Conservation (phyloP, 1,140 invertebrate genomes). For the Drosophila chauvacae region DNA sequence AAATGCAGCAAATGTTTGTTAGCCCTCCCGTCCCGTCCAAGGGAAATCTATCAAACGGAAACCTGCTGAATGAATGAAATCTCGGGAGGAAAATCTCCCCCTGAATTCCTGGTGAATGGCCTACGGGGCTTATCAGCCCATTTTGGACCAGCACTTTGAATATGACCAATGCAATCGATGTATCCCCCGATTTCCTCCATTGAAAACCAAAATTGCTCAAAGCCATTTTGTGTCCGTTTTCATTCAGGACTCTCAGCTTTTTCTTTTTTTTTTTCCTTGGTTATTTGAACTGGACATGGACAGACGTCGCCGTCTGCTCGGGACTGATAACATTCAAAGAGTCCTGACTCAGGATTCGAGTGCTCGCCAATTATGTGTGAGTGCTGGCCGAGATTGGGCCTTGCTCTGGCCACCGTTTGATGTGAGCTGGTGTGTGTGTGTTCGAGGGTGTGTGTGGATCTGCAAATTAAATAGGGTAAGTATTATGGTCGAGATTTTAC, state of each 20-base stretch:
- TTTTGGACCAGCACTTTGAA: conserved; percentile 77
- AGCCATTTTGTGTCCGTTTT: conserved; percentile 38
- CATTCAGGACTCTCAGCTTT: conserved; percentile 12
- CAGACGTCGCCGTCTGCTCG: conserved; percentile 55
- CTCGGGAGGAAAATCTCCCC: conserved; percentile 54
- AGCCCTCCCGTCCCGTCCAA: not conserved
- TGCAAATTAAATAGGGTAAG: conserved; percentile 51
- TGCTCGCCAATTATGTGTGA: conserved; percentile 71
- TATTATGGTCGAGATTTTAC: conserved; percentile 28
- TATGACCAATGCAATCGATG: conserved; percentile 65
- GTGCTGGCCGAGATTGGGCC: conserved; percentile 53
- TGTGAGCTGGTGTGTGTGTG: conserved; percentile 26
- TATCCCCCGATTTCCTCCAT: conserved; percentile 28
- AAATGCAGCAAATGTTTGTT: conserved; percentile 59
- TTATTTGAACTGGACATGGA: conserved; percentile 38
- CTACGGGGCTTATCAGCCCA: conserved; percentile 43
- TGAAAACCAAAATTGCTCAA: conserved; percentile 44
- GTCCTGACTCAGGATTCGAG: conserved; percentile 25
- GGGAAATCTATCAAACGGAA: conserved; percentile 67
- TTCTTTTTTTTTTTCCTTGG: conserved; percentile 4
- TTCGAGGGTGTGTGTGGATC: conserved; percentile 26
- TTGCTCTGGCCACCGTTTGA: conserved; percentile 32
- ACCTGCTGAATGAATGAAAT: conserved; percentile 65
- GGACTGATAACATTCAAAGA: conserved; percentile 77
- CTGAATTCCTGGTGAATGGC: conserved; percentile 21